Evolutionary conservation across 1,140 invertebrate species (phyloP), one percentile per base, ranked within the genome.

Genomic region (Carposina sasakii): DNA sequence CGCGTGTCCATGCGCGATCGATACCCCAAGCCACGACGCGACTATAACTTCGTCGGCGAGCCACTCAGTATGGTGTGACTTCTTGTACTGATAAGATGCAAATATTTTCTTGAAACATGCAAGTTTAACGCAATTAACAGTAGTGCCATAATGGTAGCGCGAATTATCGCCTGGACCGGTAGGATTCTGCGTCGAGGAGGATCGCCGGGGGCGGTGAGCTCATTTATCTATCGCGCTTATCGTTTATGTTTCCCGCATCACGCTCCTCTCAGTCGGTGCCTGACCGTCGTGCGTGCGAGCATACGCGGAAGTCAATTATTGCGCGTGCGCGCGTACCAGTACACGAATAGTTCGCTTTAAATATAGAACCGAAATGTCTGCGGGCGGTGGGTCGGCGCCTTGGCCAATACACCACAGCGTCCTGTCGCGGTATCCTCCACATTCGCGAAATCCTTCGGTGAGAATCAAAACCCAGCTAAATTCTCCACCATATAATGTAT

Each of bases 341-440:
- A 75, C 76, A 63, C 75, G 71, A 81, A 79, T 81, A 84, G 73
- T 71, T 59, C 48, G 58, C 57, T 76, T 70, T 81, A 84, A 77
- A 75, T 79, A 68, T 84, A 81, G 76, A 72, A 61, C 44, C 67
- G 72, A 76, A 79, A 84, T 82, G 78, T 79, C 76, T 62, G 64
- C 76, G 63, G 75, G 87, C 55, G 89, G 88, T 65, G 81, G 86
- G 55, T 81, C 87, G 54, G 89, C 87, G 63, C 91, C 91, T 67
- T 92, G 91, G 91, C 89, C 90, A 39, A 87, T 92, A 50, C 86
- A 87, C 60, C 89, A 88, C 54, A 87, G 90, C 56, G 87, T 88
- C 67, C 88, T 89, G 59, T 87, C 87, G 41, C 87, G 86, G 55
- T 85, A 64, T 58, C 56, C 71, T 52, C 71, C 73, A 22, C 63